Conservation (phyloP, 2,888 invertebrate species). For the Scrobipalpa costella region DNA sequence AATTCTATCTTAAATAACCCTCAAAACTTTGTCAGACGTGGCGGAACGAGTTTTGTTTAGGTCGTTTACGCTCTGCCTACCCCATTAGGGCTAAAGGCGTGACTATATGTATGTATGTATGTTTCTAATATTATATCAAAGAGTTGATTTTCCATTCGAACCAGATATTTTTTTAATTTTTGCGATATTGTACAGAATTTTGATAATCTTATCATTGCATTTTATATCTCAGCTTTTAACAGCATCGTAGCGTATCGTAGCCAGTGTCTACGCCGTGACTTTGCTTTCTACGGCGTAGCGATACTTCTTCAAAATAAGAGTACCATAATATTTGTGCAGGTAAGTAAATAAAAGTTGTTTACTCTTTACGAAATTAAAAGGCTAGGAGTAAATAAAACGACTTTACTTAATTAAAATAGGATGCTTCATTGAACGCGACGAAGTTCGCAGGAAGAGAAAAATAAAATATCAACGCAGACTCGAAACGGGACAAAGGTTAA, state of each 20-base stretch:
- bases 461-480: constrained; percentile 27
- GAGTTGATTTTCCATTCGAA: too few species aligned
- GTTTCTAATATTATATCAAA: too few species aligned
- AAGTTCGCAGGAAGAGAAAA: constrained; percentile 13
- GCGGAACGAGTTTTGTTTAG: too few species aligned
- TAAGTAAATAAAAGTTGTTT: background rate
- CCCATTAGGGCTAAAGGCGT: too few species aligned
- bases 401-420: background rate
- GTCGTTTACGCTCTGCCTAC: too few species aligned
- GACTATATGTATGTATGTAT: too few species aligned
- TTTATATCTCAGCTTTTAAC: too few species aligned
- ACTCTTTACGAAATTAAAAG: background rate
- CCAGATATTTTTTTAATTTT: too few species aligned
- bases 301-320: background rate
- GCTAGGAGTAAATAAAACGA: background rate
- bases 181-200: too few species aligned
- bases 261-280: background rate
- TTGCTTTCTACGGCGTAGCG: background rate
- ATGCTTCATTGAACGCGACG: background rate
- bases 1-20: too few species aligned
- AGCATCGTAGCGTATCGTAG: background rate
- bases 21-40: too few species aligned
- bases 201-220: too few species aligned
- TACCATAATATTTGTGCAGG: background rate
- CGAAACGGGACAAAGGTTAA: constrained; percentile 40